Evolutionary conservation across 2,113 vertebrate genomes (phyloP), one percentile per base, ranked within the genome.

Genomic region (Callipepla californica): DNA sequence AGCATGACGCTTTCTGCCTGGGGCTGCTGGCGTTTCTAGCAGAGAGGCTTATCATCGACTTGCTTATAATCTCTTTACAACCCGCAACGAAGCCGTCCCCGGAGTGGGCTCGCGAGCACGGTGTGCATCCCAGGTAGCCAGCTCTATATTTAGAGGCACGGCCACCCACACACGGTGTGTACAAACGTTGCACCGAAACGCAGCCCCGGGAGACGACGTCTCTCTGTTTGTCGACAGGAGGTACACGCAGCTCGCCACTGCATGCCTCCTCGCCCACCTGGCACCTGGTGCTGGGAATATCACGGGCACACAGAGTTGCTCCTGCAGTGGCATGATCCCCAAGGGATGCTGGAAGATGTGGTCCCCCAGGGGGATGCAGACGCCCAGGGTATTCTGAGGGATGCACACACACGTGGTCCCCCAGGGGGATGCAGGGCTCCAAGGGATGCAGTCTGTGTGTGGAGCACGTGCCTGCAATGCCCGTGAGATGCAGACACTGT

Each of bases 281-380:
- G 5, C 69, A 78, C 30, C 75, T 50, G 45, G 5, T 70, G 77
- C 17, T 1, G 44, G 44, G 42, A 73, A 30, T 0, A 0, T 48
- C 32, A 7, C 0, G 1, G 30, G n/a, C 50, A 58, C 2, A 4
- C 0, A 4, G 80, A 88, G 55, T 55, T 69, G 72, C 76, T 83
- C 51, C 76, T 62, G 47, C 0, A 1, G 36, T 1, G 3, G 55
- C 53, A 68, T 0, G 6, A 30, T 59, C 32, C 34, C 65, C 0
- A 2, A 7, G 79, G 85, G 32, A 75, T 28, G 48, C 30, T 38
- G 1, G 1, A 32, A 44, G 22, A 34, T 47, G 15, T 0, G 2
- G 32, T 59, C 38, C 28, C 30, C 66, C 7, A 53, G 3, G 4
- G 44, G 44, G 58, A 61, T 55, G 34, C 3, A 23, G 13, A 21